These are phyloP conservation scores for Archivesica marissinica DNA, from an alignment of 1,140 invertebrate species.

Conservation along the genomic window DNA sequence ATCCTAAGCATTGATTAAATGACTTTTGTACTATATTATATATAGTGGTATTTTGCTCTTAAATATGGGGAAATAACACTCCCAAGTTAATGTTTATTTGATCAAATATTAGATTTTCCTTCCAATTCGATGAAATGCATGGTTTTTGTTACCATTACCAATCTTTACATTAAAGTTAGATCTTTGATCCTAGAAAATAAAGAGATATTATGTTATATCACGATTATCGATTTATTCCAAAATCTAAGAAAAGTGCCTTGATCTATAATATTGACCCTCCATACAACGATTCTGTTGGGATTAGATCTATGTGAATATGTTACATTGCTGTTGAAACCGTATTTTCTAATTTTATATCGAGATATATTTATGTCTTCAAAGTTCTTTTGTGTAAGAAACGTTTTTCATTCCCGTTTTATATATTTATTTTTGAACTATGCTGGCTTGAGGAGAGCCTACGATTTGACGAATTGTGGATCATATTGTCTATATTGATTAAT, in stretches of 20 bases:
- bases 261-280: background rate
- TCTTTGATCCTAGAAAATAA: too few species aligned
- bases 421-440: constrained; percentile 28
- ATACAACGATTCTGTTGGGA: constrained; percentile 1
- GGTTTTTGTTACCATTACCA: too few species aligned
- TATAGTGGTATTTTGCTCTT: background rate
- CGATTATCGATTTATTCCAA: too few species aligned
- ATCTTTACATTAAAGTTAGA: too few species aligned
- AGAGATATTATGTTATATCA: too few species aligned
- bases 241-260: too few species aligned
- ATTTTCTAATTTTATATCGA: constrained; percentile 28
- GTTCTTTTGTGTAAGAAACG: constrained; percentile 8
- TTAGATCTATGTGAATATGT: constrained; percentile 18
- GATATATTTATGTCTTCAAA: constrained; percentile 8
- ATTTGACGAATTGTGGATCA: constrained; percentile 36
- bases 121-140: too few species aligned
- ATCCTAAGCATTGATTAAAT: too few species aligned
- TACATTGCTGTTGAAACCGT: constrained; percentile 16
- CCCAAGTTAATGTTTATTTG: too few species aligned
- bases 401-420: constrained; percentile 32
- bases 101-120: too few species aligned
- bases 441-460: constrained; percentile 5
- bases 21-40: background rate
- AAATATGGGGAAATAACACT: too few species aligned
- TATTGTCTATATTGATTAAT: background rate